Evolutionary conservation across 2,888 invertebrate genomes (phyloP).

Genomic region (Euplexia lucipara): DNA sequence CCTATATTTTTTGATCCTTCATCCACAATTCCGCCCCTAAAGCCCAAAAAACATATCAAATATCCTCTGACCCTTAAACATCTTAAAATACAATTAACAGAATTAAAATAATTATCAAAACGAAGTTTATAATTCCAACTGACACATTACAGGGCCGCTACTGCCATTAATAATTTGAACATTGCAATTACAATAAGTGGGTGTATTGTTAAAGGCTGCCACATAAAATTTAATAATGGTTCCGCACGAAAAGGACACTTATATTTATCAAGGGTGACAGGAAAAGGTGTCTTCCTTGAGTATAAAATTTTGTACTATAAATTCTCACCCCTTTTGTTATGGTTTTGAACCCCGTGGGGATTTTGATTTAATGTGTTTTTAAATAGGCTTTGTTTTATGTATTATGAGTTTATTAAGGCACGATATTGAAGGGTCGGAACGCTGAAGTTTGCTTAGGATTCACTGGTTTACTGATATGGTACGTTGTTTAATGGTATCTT

Average conservation of each 20-base stretch:
- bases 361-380: conserved; percentile 63
- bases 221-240: conserved; percentile 75
- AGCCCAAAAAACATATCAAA: background rate
- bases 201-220: conserved; percentile 63
- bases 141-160: conserved; percentile 36
- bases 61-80: background rate
- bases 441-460: conserved; percentile 41
- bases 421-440: conserved; percentile 46
- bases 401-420: conserved; percentile 51
- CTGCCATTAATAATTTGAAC: conserved; percentile 74
- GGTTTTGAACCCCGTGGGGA: conserved; percentile 30
- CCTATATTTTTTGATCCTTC: background rate
- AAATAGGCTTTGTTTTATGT: conserved; percentile 55
- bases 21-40: background rate
- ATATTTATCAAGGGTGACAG: conserved; percentile 65
- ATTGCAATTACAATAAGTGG: conserved; percentile 76
- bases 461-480: conserved; percentile 23
- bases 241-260: conserved; percentile 67
- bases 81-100: conserved; percentile 30
- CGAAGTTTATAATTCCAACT: conserved; percentile 45
- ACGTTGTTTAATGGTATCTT: conserved; percentile 9
- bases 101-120: conserved; percentile 40
- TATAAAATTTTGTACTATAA: conserved; percentile 60
- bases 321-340: conserved; percentile 66
- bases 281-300: conserved; percentile 60